Base-by-base conservation (phyloP, 2,888 invertebrate species). In the Phoronis australis region DNA sequence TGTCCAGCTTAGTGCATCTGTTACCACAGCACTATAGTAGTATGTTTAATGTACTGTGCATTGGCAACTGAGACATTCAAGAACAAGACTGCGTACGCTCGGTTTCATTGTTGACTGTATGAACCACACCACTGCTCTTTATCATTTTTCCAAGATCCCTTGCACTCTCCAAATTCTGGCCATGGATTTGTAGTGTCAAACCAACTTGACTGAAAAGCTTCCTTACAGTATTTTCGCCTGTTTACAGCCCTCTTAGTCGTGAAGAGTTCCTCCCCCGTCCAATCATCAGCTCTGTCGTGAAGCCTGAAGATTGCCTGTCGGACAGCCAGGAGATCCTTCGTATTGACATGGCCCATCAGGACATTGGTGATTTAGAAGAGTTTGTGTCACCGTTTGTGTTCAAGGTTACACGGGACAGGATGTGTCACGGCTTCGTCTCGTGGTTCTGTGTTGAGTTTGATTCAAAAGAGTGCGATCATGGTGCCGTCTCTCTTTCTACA, bases 401-500 rank as follows among this genome's bases (percentile, higher is more conserved):
- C 45, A 21, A 39, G 1, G 49, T 65, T 24, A 50, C 46, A 0
- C 57, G 56, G 41, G 52, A 47, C 25, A 55, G 47, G 9, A 37
- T 35, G 2, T 44, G 61, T 42, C 64, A 65, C 52, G 64, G 64
- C n/a, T 65, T 65, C 44, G 59, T 60, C 48, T 44, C 55, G 9
- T 65, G 65, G 65, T 65, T 63, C 53, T 54, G 60, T 46, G 59
- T 59, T 15, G 59, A 52, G 22, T 65, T 65, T 42, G 40, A 42
- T 38, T 53, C 59, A 18, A 42, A 55, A n/a, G 50, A 40, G 39
- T 41, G 52, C 9, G 52, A 49, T 24, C 40, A 42, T 3, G 42
- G 52, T 15, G 47, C 45, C 15, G 52, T 59, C 4, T 46, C 39
- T 18, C 50, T 65, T 1, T 61, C 57, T 47, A 65, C 63, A 15